phyloP scores from a whole-genome alignment of 1,140 invertebrate genomes.

The Parasteatoda tepidariorum region DNA sequence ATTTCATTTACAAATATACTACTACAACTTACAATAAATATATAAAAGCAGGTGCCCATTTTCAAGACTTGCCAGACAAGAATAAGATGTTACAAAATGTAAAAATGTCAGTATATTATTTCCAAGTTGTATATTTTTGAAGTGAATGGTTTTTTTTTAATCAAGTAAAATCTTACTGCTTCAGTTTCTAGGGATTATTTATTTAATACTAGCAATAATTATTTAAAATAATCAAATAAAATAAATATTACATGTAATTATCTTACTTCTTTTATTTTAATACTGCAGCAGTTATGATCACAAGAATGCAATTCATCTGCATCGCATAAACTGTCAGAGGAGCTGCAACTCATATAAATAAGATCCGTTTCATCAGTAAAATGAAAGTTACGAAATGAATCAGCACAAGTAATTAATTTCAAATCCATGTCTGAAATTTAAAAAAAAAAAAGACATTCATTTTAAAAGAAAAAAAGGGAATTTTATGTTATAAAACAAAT shows the following conservation, averaged over 20 bases:
- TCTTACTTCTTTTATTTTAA: conserved; percentile 35
- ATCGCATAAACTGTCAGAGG: conserved; percentile 33
- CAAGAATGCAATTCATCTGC: conserved; percentile 28
- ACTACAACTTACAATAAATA: neutral
- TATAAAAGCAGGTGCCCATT: too few relatives aligned
- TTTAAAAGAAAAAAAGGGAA: too few relatives aligned
- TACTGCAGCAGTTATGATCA: neutral
- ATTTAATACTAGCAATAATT: neutral
- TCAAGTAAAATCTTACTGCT: too few relatives aligned
- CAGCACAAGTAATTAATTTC: too few relatives aligned
- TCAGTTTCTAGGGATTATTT: too few relatives aligned
- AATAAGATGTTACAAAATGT: neutral
- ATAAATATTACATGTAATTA: neutral
- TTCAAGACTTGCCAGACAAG: neutral
- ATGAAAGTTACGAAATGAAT: conserved; percentile 16
- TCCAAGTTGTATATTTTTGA: too few relatives aligned
- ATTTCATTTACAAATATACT: neutral
- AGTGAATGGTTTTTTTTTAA: too few relatives aligned
- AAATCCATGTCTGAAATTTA: too few relatives aligned
- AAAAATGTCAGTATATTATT: neutral
- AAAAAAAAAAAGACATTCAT: too few relatives aligned
- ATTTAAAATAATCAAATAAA: neutral
- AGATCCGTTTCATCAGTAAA: conserved; percentile 49
- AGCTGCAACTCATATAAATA: conserved; percentile 50
- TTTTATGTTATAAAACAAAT: too few relatives aligned